Percentiles rank a stretch among this genome's conserved stretches.
These are phyloP conservation scores for Eupithecia exiguata DNA, from an alignment of 2,888 invertebrate species.

Conservation along the genomic window DNA sequence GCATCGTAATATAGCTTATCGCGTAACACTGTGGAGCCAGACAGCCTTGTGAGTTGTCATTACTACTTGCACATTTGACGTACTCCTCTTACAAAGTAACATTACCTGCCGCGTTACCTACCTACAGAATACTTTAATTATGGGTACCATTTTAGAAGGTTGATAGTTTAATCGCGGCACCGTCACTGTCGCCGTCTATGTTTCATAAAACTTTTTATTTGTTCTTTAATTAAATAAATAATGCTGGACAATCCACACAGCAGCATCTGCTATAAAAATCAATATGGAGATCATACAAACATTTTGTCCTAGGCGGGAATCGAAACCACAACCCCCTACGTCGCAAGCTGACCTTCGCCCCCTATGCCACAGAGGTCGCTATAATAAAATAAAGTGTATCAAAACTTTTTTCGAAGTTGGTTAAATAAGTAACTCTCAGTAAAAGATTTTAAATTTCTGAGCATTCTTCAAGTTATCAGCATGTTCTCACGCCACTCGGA, in stretches of 20 bases:
- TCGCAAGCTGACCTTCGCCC: too few relatives aligned
- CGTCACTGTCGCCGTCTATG: neutral
- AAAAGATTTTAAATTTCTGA: neutral
- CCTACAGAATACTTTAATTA: too few relatives aligned
- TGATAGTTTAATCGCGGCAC: too few relatives aligned
- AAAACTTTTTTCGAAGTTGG: too few relatives aligned
- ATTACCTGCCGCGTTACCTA: too few relatives aligned
- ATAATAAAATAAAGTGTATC: too few relatives aligned
- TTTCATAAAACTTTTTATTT: neutral
- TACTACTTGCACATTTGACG: neutral
- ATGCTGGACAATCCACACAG: neutral
- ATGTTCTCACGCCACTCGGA: conserved; percentile 11
- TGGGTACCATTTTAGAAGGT: too few relatives aligned
- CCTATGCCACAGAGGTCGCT: neutral
- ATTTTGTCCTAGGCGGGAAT: neutral
- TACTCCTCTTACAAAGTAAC: neutral
- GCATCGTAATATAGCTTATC: neutral
- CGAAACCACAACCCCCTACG: neutral
- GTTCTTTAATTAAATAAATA: neutral
- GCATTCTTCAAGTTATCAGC: neutral
- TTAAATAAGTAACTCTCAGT: neutral
- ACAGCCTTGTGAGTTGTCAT: neutral
- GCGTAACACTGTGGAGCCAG: neutral
- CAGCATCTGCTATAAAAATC: too few relatives aligned
- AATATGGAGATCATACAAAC: too few relatives aligned